These are phyloP conservation scores for Drosophila carrolli DNA, from an alignment of 1,140 invertebrate genomes.

Conservation along the genomic window DNA sequence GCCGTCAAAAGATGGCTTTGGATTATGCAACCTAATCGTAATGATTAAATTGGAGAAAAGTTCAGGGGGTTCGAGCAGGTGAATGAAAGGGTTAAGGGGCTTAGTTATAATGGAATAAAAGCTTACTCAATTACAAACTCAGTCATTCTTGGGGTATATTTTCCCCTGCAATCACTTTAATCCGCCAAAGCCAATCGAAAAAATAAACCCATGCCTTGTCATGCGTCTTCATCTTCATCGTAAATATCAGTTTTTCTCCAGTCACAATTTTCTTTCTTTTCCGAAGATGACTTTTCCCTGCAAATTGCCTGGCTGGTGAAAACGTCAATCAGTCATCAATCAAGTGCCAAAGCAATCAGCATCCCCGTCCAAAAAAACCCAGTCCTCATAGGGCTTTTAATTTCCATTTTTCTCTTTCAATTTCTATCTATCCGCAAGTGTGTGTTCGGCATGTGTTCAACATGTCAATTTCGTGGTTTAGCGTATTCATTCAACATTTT, in stretches of 20 bases:
- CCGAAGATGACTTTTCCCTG: slow-evolving; percentile 51
- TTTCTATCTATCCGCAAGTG: background rate
- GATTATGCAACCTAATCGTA: slow-evolving; percentile 63
- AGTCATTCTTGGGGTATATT: slow-evolving; percentile 8
- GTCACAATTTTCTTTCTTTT: slow-evolving; percentile 36
- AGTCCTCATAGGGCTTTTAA: slow-evolving; percentile 34
- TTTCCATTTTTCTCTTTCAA: slow-evolving; percentile 29
- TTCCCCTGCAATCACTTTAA: slow-evolving; percentile 4
- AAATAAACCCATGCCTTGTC: slow-evolving; percentile 24
- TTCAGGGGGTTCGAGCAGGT: slow-evolving; percentile 28
- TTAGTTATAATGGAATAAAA: slow-evolving; percentile 16
- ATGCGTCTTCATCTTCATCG: slow-evolving; percentile 27
- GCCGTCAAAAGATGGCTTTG: slow-evolving; percentile 39
- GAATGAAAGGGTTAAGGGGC: slow-evolving; percentile 7
- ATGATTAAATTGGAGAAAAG: slow-evolving; percentile 32
- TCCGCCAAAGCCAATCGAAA: slow-evolving; percentile 7
- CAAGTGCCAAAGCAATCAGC: slow-evolving; percentile 52
- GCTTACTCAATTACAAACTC: slow-evolving; percentile 17
- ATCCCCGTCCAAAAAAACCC: slow-evolving; percentile 43
- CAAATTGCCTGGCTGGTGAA: slow-evolving; percentile 59
- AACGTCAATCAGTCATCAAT: slow-evolving; percentile 79
- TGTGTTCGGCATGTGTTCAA: slow-evolving; percentile 19
- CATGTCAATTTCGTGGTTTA: slow-evolving; percentile 70
- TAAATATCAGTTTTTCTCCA: slow-evolving; percentile 37
- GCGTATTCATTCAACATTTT: slow-evolving; percentile 50